Evolutionary conservation across 2,113 vertebrate species (phyloP).

Genomic region (Xiphophorus couchianus): DNA sequence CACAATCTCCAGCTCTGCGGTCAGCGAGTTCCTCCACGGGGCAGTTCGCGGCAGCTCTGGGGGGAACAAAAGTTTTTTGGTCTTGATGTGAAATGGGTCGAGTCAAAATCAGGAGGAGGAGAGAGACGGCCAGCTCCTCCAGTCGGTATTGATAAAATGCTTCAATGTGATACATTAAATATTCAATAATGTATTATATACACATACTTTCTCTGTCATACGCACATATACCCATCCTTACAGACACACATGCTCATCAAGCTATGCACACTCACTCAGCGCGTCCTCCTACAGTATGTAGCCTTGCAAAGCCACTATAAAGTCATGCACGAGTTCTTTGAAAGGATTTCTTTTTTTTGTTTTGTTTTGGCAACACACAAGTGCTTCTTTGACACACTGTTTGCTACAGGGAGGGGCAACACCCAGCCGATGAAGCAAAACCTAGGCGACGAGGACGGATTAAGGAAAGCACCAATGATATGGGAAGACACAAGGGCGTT

Average conservation of each 20-base stretch:
- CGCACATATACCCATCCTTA: constrained; percentile 27
- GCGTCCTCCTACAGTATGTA: constrained; percentile 66
- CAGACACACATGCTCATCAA: constrained; percentile 54
- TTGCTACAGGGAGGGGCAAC: constrained; percentile 72
- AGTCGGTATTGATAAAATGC: constrained; percentile 70
- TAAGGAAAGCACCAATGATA: constrained; percentile 67
- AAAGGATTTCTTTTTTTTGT: constrained; percentile 32
- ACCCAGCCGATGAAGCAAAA: constrained; percentile 67
- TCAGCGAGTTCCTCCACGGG: constrained; percentile 49
- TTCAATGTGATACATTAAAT: constrained; percentile 76
- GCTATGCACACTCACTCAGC: constrained; percentile 41
- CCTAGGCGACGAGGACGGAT: constrained; percentile 49
- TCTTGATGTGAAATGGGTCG: constrained; percentile 64
- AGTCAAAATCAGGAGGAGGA: constrained; percentile 64
- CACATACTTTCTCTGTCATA: constrained; percentile 23
- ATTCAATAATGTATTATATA: constrained; percentile 75
- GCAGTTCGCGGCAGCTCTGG: constrained; percentile 53
- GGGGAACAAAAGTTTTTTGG: constrained; percentile 58
- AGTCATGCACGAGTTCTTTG: constrained; percentile 80
- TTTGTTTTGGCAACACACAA: constrained; percentile 78
- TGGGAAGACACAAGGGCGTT: constrained; percentile 62
- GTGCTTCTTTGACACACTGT: constrained; percentile 78
- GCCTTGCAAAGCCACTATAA: constrained; percentile 74
- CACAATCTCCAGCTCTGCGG: constrained; percentile 71
- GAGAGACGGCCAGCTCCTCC: constrained; percentile 52